These are phyloP conservation scores for Lophius americanus DNA, from an alignment of 2,797 vertebrate species.

Conservation along the genomic window DNA sequence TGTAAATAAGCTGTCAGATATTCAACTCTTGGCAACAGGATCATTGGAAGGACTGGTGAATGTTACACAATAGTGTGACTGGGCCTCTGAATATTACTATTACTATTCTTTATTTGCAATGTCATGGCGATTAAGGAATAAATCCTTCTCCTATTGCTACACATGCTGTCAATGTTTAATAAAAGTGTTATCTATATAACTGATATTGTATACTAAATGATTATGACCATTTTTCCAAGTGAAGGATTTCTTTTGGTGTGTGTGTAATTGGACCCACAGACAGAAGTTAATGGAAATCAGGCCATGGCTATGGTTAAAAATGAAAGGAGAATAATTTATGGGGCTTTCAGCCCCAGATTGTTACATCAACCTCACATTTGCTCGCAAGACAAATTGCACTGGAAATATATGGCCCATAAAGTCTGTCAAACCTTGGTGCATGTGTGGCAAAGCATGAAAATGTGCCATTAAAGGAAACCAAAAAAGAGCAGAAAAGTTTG, in stretches of 20 bases:
- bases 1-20: not conserved
- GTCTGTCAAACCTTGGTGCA: slow-evolving; percentile 76
- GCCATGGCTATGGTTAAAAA: slow-evolving; percentile 58
- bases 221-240: slow-evolving; percentile 27
- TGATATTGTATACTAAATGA: slow-evolving; percentile 21
- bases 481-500: slow-evolving; percentile 34
- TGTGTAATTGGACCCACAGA: slow-evolving; percentile 41
- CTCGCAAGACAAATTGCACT: slow-evolving; percentile 82
- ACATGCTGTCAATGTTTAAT: not conserved
- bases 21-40: not conserved
- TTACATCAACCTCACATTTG: slow-evolving; percentile 74
- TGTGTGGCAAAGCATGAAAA: slow-evolving; percentile 76
- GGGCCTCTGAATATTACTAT: not conserved
- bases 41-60: not conserved
- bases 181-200: not conserved
- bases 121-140: no score
- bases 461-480: slow-evolving; percentile 57
- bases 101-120: not conserved
- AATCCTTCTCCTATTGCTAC: no score
- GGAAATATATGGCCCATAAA: slow-evolving; percentile 83
- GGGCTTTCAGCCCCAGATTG: slow-evolving; percentile 74
- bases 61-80: not conserved
- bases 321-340: slow-evolving; percentile 63
- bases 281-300: slow-evolving; percentile 48
- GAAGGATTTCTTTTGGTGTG: slow-evolving; percentile 3